Evolutionary conservation across 2,113 vertebrate species (phyloP).

Genomic region (Pelecanoides urinatrix): DNA sequence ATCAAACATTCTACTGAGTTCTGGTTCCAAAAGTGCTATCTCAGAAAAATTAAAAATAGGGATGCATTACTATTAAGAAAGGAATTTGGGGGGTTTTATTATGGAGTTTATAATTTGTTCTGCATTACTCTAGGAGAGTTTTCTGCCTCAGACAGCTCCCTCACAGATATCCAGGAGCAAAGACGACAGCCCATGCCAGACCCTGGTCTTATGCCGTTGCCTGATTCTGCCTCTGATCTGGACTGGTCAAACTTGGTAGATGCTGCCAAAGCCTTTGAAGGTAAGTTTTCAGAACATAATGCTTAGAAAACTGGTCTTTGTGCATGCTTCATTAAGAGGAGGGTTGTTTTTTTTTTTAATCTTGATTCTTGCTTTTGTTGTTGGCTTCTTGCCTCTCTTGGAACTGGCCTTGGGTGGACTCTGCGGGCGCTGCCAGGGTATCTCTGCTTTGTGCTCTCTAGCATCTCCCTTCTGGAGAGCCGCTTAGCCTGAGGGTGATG

Average conservation of each 20-base stretch:
- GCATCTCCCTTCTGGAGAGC: background rate
- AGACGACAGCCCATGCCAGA: constrained; percentile 87
- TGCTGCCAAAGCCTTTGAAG: constrained; percentile 95
- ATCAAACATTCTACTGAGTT: background rate
- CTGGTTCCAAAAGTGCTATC: background rate
- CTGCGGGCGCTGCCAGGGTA: accelerated
- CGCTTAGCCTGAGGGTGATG: background rate
- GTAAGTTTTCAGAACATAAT: constrained; percentile 62
- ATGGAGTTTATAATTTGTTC: background rate
- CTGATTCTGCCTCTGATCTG: constrained; percentile 86
- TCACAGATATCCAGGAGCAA: constrained; percentile 85
- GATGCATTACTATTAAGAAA: background rate
- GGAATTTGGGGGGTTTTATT: background rate
- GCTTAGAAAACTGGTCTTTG: background rate
- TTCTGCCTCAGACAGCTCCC: constrained; percentile 89
- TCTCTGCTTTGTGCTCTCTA: background rate
- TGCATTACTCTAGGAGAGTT: constrained; percentile 81
- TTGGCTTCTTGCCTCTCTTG: background rate
- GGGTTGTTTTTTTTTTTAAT: background rate
- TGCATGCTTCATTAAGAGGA: background rate
- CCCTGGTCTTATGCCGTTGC: constrained; percentile 90
- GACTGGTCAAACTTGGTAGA: constrained; percentile 96
- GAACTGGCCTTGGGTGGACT: background rate
- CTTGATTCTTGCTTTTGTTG: background rate
- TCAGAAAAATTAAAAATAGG: background rate